Conservation (phyloP, 2,888 invertebrate species). For the Germaria angustata region DNA sequence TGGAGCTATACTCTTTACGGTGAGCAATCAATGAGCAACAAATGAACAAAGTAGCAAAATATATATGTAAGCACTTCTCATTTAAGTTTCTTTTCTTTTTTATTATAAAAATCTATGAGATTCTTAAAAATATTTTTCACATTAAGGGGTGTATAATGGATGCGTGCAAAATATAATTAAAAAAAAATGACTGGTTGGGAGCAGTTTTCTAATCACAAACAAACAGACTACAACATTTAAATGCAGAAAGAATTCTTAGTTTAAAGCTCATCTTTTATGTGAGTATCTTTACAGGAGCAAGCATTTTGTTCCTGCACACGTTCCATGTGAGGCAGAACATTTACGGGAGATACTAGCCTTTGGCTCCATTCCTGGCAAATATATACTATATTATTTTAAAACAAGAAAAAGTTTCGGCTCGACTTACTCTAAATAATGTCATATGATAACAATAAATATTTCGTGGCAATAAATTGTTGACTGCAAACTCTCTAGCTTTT, state of each 20-base stretch:
- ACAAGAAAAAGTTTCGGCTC: neutral
- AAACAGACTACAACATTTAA: conserved; percentile 4
- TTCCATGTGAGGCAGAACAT: conserved; percentile 84
- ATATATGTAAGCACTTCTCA: too few species aligned
- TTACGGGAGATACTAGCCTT: conserved; percentile 82
- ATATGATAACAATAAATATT: conserved; percentile 94
- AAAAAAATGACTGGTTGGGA: conserved; percentile 34
- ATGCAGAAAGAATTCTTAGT: neutral
- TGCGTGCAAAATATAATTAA: conserved; percentile 31
- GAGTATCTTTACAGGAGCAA: conserved; percentile 74
- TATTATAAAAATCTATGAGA: conserved; percentile 40
- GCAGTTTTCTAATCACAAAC: conserved; percentile 14
- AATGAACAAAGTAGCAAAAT: too few species aligned
- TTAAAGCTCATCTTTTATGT: conserved; percentile 75
- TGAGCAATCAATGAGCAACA: too few species aligned
- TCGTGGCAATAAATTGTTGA: conserved; percentile 89
- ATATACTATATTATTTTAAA: neutral
- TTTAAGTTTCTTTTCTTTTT: conserved; percentile 7
- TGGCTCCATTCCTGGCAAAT: conserved; percentile 86
- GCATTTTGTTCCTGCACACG: conserved; percentile 80
- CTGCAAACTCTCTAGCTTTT: conserved; percentile 86
- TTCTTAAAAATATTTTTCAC: conserved; percentile 36
- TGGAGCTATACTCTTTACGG: too few species aligned
- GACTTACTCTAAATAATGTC: conserved; percentile 83
- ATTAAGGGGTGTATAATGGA: conserved; percentile 22